Conservation (phyloP, 2,888 invertebrate genomes). For the Lottia gigantea region DNA sequence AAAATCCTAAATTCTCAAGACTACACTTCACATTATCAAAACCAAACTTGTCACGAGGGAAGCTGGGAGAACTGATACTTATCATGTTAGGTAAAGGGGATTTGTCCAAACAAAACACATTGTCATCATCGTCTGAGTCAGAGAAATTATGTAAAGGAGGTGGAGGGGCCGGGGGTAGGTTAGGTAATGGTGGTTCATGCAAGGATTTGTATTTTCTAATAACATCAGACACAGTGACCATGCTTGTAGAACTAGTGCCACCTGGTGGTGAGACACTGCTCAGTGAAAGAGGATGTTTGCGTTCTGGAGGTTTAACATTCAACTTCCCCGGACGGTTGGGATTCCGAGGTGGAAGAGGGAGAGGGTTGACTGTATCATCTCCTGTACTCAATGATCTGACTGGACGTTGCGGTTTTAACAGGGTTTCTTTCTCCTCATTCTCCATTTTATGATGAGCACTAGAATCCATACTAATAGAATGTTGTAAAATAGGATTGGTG, state of each 20-base stretch:
- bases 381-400: constrained; percentile 50
- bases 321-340: constrained; percentile 73
- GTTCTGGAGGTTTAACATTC: constrained; percentile 77
- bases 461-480: constrained; percentile 44
- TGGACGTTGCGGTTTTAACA: constrained; percentile 28
- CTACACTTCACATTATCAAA: constrained; percentile 52
- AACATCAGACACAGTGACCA: constrained; percentile 20
- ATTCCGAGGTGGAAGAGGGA: constrained; percentile 84
- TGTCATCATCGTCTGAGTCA: constrained; percentile 38
- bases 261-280: constrained; percentile 28
- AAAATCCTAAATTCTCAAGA: constrained; percentile 58
- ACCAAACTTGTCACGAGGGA: constrained; percentile 26
- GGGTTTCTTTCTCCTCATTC: constrained; percentile 23
- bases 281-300: constrained; percentile 82
- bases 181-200: constrained; percentile 21
- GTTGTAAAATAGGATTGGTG: constrained; percentile 37
- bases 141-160: constrained; percentile 35
- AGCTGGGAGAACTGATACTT: background rate
- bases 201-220: constrained; percentile 17
- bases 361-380: constrained; percentile 69
- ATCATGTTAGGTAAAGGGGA: constrained; percentile 12
- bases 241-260: constrained; percentile 19
- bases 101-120: constrained; percentile 41
- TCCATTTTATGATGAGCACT: constrained; percentile 32
- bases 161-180: constrained; percentile 45